Conservation (phyloP, 2,113 vertebrate genomes). For the Ageneiosus marmoratus region DNA sequence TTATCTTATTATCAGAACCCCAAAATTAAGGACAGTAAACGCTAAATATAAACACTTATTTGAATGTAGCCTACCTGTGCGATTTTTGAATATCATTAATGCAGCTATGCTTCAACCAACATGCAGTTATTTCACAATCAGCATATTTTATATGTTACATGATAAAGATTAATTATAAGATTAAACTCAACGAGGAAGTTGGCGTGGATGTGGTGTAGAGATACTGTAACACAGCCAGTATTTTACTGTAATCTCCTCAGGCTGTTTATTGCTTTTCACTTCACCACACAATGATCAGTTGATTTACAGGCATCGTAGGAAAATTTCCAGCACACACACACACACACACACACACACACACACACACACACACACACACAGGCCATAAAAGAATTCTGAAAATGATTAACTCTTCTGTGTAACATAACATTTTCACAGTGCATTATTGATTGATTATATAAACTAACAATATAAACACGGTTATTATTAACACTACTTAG, state of each 20-base stretch:
- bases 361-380: no score
- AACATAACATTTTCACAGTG: no score
- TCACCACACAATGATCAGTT: not conserved
- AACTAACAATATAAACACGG: not conserved
- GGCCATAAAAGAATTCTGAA: no score
- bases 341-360: no score
- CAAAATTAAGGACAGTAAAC: not conserved
- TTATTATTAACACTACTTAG: not conserved
- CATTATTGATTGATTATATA: no score
- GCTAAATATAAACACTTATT: not conserved
- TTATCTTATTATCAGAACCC: not conserved
- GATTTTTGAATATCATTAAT: no score
- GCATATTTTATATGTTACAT: not conserved
- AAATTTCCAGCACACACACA: not conserved
- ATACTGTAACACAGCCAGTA: not conserved
- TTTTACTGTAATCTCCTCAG: not conserved
- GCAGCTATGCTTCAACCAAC: no score
- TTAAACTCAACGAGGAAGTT: not conserved
- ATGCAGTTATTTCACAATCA: not conserved
- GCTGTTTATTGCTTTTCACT: not conserved
- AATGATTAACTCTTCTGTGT: not conserved
- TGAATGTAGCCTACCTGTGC: not conserved
- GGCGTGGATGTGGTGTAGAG: not conserved
- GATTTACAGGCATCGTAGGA: not conserved
- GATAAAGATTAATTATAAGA: not conserved